Base-by-base conservation (phyloP, 2,888 invertebrate species). In the Sussaba pulchella region DNA sequence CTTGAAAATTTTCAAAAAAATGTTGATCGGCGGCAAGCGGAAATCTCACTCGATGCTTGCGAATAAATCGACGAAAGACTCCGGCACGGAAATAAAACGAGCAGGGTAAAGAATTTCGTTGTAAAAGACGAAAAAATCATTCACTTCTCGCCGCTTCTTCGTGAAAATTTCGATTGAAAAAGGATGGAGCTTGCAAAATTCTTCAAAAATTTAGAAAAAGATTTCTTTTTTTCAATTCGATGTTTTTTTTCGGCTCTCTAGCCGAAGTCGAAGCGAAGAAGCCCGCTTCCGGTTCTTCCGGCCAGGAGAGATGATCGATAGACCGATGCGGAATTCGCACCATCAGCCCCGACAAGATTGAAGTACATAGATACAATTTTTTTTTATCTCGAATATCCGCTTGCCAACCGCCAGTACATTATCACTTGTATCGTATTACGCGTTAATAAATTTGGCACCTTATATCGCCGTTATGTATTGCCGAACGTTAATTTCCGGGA, bases 361-460 rank as follows among this genome's bases (percentile, higher is more conserved):
- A 52, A 8, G 19, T 39, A 10, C 14, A 17, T 45, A 17, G 9
- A 45, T 21, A 47, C 39, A 24, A 39, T 64, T 73, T 57, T 61
- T 59, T 71, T 66, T 26, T 19, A 74, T 59, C 70, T 64, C 9
- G 66, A 45, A 24, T 64, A 31, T 10, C 50, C 67, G 43, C 64
- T 74, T 47, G 63, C 69, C 63, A 57, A 57, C n/a, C 69, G 76
- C 54, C 67, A 69, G 43, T 21, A 50, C 77, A 74, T 81, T 70
- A 64, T 81, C 64, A 57, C 64, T 50, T 52, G 17, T 57, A 57
- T 73, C 47, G 26, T 66, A 43, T 57, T 17, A 64, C 57, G 64
- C 64, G 64, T 43, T 50, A 61, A 69, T n/a, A 39, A 70, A 59
- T 75, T 73, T 81, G 43, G 57, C 57, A 66, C 63, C 50, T 8